Evolutionary conservation across 2,797 vertebrate genomes (phyloP), one percentile per base, ranked within the genome.

Genomic region (Lepidocolaptes lacrymiger): DNA sequence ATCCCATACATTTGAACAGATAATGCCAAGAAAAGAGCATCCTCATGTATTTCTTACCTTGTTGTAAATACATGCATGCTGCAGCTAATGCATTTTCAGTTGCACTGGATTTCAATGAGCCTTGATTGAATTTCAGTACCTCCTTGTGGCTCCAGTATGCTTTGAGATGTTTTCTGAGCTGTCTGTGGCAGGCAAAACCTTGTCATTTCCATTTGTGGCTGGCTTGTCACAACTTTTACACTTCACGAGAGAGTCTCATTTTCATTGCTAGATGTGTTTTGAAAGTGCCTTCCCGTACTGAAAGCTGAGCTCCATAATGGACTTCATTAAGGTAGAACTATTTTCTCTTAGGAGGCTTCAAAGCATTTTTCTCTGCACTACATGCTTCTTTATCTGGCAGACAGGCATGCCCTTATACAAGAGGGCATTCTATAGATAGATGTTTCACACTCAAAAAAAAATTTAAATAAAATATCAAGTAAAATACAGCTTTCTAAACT

Each of bases 261-360:
- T 97, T 89, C 77, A 30, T 77, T 79, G 64, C 69, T 84, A 84
- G 93, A 81, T 0, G 1, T 86, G 54, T 89, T 95, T 95, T 93
- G 75, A 89, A 95, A 94, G 89, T 67, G 44, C 72, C 34, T 96
- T 93, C 51, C 76, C n/a, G 36, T 85, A 79, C 51, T 91, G 94
- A 91, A 96, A 94, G 69, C 39, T 51, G 75, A 96, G 54, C n/a
- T 84, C 87, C 46, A 28, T 95, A 92, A 97, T 95, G 93, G 95
- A 95, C 93, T 97, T 97, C 87, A 88, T 95, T 93, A 95, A 91
- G 81, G 78, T 88, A 91, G 87, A 95, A 39, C 64, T 89, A n/a
- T 81, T 91, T 85, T 80, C 69, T 91, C 87, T 49, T 62, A 93
- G 66, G 94, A 96, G 64, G 51, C 30, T 88, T 93, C 80, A 95